phyloP scores from a whole-genome alignment of 2,888 invertebrate genomes.

The Cantharis lateralis region DNA sequence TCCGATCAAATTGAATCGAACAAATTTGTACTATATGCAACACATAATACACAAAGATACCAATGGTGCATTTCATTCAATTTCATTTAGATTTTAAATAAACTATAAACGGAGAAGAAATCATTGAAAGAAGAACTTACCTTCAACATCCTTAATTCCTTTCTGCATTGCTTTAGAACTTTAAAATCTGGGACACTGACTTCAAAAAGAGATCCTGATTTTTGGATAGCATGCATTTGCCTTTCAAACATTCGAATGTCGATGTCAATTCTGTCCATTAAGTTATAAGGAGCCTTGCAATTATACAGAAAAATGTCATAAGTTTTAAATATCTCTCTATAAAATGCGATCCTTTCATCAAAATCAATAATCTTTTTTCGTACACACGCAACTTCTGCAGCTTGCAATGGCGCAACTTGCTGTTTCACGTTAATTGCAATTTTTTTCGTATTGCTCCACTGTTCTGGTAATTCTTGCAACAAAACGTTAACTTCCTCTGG shows the following conservation, averaged over 20 bases:
- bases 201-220: conserved; percentile 92
- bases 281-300: conserved; percentile 74
- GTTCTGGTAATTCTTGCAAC: conserved; percentile 90
- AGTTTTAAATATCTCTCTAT: conserved; percentile 85
- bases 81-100: too few relatives aligned
- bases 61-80: too few relatives aligned
- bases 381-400: conserved; percentile 90
- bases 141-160: conserved; percentile 86
- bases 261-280: conserved; percentile 76
- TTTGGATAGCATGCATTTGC: conserved; percentile 84
- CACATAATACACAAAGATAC: too few relatives aligned
- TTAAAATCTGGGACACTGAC: conserved; percentile 95
- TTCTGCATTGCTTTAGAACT: conserved; percentile 86
- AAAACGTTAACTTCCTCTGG: conserved; percentile 94
- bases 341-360: conserved; percentile 81
- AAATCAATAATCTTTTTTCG: conserved; percentile 84
- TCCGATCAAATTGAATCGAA: too few relatives aligned
- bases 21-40: too few relatives aligned
- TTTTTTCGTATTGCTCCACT: conserved; percentile 95
- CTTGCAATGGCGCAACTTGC: conserved; percentile 92
- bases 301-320: conserved; percentile 77
- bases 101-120: too few relatives aligned
- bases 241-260: conserved; percentile 81
- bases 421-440: conserved; percentile 89
- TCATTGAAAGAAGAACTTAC: conserved; percentile 53